Conservation (phyloP, 1,140 invertebrate genomes). For the Paraescarpia echinospica region DNA sequence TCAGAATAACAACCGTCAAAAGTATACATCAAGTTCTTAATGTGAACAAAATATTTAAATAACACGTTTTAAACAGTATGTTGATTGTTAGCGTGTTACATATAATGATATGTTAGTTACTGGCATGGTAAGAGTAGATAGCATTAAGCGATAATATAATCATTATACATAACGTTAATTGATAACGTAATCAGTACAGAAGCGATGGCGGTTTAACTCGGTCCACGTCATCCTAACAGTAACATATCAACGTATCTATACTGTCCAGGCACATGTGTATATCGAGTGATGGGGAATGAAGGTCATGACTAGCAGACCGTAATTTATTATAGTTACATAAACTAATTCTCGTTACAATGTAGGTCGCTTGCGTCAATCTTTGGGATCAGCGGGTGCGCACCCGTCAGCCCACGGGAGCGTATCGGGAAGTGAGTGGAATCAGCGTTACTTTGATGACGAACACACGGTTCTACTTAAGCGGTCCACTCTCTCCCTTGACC, state of each 20-base stretch:
- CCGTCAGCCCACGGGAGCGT: background rate
- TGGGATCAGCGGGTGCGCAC: background rate
- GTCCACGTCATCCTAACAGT: background rate
- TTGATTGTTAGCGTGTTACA: too few species aligned
- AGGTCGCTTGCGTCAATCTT: background rate
- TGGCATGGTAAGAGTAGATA: background rate
- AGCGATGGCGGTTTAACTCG: background rate
- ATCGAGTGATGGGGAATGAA: background rate
- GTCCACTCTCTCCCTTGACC: background rate
- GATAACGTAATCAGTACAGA: background rate
- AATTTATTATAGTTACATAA: background rate
- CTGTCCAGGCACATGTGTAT: background rate
- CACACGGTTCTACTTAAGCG: background rate
- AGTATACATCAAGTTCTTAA: background rate
- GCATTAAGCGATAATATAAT: background rate
- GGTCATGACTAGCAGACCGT: background rate
- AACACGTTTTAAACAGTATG: too few species aligned
- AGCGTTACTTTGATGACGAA: background rate
- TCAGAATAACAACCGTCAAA: background rate
- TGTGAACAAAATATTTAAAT: background rate
- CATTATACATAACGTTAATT: background rate
- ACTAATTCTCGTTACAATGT: background rate
- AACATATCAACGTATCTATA: background rate
- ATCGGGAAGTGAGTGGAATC: background rate
- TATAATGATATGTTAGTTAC: too few species aligned